Evolutionary conservation across 2,797 vertebrate genomes (phyloP).

Genomic region (Channallabes apus): DNA sequence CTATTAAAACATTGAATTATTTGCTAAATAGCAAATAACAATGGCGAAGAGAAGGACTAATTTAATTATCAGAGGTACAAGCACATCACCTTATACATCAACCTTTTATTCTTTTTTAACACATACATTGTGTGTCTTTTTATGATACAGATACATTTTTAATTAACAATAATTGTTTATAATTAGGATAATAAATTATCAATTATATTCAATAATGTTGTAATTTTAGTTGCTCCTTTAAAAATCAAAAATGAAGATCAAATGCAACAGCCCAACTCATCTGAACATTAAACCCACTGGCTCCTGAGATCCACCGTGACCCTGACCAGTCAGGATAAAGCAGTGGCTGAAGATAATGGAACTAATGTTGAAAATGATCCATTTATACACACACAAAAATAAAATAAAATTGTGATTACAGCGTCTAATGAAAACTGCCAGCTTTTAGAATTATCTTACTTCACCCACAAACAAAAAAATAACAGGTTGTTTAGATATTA

Average conservation of each 20-base stretch:
- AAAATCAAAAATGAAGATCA: too few species aligned
- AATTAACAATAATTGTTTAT: neutral
- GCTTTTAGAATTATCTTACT: slow-evolving; percentile 75
- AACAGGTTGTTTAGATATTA: slow-evolving; percentile 81
- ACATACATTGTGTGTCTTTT: neutral
- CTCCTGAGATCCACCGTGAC: neutral
- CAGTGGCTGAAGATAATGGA: neutral
- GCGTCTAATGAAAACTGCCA: slow-evolving; percentile 59
- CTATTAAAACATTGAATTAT: too few species aligned
- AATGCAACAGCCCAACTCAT: neutral
- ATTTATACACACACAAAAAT: slow-evolving; percentile 17
- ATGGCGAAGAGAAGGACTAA: neutral
- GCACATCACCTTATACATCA: neutral
- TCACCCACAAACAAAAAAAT: slow-evolving; percentile 73
- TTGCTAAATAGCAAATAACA: neutral
- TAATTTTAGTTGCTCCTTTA: neutral
- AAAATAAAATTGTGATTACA: slow-evolving; percentile 35
- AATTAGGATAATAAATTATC: neutral
- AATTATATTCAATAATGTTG: neutral
- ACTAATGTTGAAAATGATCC: neutral
- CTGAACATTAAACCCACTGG: neutral
- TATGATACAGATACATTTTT: neutral
- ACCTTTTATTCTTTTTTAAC: neutral
- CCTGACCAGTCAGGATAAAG: neutral
- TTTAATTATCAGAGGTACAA: neutral